Evolutionary conservation across 2,888 invertebrate species (phyloP), one percentile per base, ranked within the genome.

Genomic region (Lacanobia wlatinum): DNA sequence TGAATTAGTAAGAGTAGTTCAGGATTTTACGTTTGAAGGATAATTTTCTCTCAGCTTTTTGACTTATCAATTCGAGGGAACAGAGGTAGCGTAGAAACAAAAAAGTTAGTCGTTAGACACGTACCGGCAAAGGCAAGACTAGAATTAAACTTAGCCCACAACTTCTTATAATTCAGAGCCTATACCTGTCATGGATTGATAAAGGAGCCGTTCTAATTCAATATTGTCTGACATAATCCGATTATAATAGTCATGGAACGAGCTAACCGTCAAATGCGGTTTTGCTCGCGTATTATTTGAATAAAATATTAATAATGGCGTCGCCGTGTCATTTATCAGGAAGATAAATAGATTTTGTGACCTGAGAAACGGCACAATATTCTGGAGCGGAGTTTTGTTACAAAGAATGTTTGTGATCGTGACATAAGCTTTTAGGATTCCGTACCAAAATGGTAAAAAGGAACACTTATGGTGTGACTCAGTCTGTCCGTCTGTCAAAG

Each of bases 231-330:
- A 72, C 70, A 52, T 79, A 81, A 83, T 76, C 76, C 70, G 70
- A 76, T 83, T 83, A 76, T 74, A 84, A 80, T 82, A 73, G 82
- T 68, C 73, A 53, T 56, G 64, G 53, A 84, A 82, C 68, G 73
- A 82, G 82, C 61, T 73, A 64, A 60, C 70, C 73, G 78, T 72
- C 76, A 76, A 69, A 67, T 67, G 66, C 43, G 71, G 73, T 77
- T 79, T 73, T 64, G 9, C 61, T 50, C 59, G 71, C 34, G 46
- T 62, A 82, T 70, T 76, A 82, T 71, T 79, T 53, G 74, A 79
- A 80, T 70, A 72, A 82, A 84, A 84, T 82, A 80, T 84, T 84
- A 80, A 70, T 78, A 84, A 84, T 69, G 68, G 40, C 68, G 70
- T 60, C 70, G 70, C 58, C 62, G 50, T 63, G 55, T 78, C 81